Percentiles rank a stretch among this genome's conserved stretches.
Conservation (phyloP, 1,140 invertebrate species). For the Magallana ariakensis region DNA sequence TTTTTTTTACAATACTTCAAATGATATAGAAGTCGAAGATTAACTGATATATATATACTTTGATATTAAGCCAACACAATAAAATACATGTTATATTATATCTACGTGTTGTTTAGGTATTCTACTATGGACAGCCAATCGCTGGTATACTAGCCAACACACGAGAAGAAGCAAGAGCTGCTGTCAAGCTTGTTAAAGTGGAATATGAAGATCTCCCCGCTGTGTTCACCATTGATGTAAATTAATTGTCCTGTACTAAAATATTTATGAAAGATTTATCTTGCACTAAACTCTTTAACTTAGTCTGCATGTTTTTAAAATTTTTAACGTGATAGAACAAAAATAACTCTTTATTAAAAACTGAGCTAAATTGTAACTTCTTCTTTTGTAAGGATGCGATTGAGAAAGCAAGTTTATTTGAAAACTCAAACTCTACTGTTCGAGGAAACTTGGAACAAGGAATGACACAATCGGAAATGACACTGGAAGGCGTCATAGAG, state of each 20-base stretch:
- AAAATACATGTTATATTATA: neutral
- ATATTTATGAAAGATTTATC: neutral
- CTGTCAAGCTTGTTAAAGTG: constrained; percentile 56
- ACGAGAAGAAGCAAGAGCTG: constrained; percentile 49
- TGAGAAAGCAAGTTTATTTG: constrained; percentile 17
- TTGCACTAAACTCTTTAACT: neutral
- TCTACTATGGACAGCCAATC: constrained; percentile 67
- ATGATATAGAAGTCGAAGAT: no score
- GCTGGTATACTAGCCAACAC: constrained; percentile 58
- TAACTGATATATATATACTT: no score
- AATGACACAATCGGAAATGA: constrained; percentile 83
- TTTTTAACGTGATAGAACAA: no score
- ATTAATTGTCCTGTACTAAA: neutral
- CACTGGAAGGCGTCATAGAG: constrained; percentile 83
- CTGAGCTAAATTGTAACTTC: neutral
- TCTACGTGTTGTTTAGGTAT: constrained; percentile 80
- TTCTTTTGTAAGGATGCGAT: constrained; percentile 57
- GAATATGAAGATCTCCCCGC: constrained; percentile 81
- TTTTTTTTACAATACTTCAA: no score
- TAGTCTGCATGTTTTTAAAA: neutral
- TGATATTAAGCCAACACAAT: no score
- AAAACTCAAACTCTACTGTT: constrained; percentile 3
- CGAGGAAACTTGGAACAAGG: constrained; percentile 86
- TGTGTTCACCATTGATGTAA: constrained; percentile 88
- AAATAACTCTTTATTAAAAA: no score